Conservation (phyloP, 2,888 invertebrate species). For the Leucophora obtusa region DNA sequence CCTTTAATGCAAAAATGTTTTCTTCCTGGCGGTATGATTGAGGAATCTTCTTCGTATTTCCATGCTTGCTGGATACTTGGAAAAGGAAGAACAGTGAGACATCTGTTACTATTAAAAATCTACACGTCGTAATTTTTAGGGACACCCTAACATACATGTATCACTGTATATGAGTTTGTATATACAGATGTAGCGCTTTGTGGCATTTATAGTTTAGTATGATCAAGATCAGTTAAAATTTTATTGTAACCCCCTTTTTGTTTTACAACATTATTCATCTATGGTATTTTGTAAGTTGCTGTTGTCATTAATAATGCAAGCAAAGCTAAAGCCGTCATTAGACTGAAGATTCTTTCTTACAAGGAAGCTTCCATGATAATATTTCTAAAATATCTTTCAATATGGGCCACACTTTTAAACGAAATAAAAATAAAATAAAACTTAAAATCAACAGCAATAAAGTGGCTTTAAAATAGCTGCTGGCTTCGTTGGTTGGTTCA, state of each 20-base stretch:
- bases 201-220: not conserved
- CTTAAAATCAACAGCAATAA: not conserved
- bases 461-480: slow-evolving; percentile 17
- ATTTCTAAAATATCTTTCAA: slow-evolving; percentile 29
- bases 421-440: not conserved
- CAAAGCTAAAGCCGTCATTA: not conserved
- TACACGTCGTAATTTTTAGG: not conserved
- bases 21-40: too few species aligned
- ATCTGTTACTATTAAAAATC: too few species aligned
- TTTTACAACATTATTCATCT: not conserved
- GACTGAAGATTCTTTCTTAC: slow-evolving; percentile 30
- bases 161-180: not conserved
- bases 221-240: slow-evolving; percentile 1
- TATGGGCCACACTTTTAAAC: slow-evolving; percentile 20
- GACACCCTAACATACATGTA: not conserved
- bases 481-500: slow-evolving; percentile 13
- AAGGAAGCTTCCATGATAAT: slow-evolving; percentile 49
- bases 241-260: not conserved
- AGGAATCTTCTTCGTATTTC: too few species aligned
- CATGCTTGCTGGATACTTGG: too few species aligned
- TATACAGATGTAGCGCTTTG: not conserved
- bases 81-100: too few species aligned
- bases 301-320: not conserved
- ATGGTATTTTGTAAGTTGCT: not conserved
- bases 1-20: too few species aligned